Conservation (phyloP, 1,140 invertebrate genomes). For the Drosophila ironensis region DNA sequence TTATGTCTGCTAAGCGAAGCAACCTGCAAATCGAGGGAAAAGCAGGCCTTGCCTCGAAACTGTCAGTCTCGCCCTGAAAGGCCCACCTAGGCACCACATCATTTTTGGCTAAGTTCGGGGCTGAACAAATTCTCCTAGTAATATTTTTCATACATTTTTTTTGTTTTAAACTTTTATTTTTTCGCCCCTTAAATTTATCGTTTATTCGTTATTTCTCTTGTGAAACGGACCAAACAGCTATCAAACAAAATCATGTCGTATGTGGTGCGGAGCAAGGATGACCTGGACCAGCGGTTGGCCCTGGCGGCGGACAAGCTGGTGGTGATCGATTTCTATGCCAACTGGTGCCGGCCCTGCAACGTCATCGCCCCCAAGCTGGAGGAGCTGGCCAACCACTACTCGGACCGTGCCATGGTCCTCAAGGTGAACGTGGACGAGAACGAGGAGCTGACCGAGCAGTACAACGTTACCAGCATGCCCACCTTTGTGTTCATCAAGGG, state of each 20-base stretch:
- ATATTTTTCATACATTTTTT: no score
- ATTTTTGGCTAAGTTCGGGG: no score
- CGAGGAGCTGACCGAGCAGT: slow-evolving; percentile 91
- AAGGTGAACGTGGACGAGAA: slow-evolving; percentile 95
- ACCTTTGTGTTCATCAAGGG: slow-evolving; percentile 96
- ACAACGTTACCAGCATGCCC: slow-evolving; percentile 95
- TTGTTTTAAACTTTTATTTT: no score
- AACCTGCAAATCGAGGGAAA: no score
- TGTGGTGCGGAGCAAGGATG: slow-evolving; percentile 83
- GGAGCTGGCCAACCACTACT: slow-evolving; percentile 84
- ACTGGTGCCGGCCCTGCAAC: slow-evolving; percentile 96
- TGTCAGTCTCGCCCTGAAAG: no score
- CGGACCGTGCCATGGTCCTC: slow-evolving; percentile 78
- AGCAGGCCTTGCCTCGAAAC: no score
- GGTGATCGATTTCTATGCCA: slow-evolving; percentile 91
- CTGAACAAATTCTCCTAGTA: no score
- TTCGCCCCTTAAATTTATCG: no score
- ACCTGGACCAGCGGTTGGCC: slow-evolving; percentile 82
- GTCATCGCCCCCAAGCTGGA: slow-evolving; percentile 92
- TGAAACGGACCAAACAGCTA: no score
- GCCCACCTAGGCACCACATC: no score
- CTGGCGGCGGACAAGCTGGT: slow-evolving; percentile 92
- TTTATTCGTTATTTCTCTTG: no score
- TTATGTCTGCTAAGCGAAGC: no score
- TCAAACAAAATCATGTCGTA: slow-evolving; percentile 47